Conservation (phyloP, 2,113 vertebrate genomes). For the Ictidomys tridecemlineatus region DNA sequence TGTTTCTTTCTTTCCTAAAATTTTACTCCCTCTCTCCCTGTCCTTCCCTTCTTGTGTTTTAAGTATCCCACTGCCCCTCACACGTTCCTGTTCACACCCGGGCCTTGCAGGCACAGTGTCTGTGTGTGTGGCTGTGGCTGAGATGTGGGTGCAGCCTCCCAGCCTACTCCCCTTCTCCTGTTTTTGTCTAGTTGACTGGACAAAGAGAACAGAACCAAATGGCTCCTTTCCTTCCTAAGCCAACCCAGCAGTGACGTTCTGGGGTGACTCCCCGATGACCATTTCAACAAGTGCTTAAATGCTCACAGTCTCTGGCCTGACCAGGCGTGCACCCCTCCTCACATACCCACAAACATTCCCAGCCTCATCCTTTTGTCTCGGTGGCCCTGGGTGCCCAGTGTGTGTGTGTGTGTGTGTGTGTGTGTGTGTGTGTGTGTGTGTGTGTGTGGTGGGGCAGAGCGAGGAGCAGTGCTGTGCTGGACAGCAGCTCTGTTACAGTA, state of each 20-base stretch:
- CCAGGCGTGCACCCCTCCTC: neutral
- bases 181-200: constrained; percentile 57
- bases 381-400: neutral
- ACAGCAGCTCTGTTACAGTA: constrained; percentile 89
- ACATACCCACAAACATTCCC: constrained; percentile 18
- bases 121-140: neutral
- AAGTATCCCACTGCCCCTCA: neutral
- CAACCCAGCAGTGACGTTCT: neutral
- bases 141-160: neutral
- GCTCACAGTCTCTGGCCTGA: neutral
- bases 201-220: constrained; percentile 56
- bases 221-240: neutral
- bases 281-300: neutral
- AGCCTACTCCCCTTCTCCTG: neutral
- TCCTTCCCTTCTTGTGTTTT: neutral
- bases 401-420: constrained; percentile 47
- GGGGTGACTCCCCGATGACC: neutral
- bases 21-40: neutral
- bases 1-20: neutral
- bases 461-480: constrained; percentile 87
- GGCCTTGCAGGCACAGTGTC: neutral
- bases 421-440: neutral
- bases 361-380: neutral
- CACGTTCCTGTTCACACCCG: neutral
- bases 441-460: constrained; percentile 77